Base-by-base conservation (phyloP, 2,113 vertebrate genomes). In the Mandrillus leucophaeus region DNA sequence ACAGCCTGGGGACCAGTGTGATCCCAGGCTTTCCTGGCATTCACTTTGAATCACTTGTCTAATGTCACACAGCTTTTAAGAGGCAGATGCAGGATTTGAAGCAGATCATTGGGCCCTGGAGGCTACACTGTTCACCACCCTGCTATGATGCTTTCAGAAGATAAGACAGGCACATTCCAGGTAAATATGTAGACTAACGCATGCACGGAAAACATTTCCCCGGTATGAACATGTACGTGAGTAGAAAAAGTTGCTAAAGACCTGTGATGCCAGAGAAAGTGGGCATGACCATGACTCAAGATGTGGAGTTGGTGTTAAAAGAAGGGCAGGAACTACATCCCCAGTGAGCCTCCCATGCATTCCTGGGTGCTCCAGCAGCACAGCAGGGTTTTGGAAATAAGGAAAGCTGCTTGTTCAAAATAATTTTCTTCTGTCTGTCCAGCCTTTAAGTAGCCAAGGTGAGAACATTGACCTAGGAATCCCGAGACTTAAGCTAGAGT, bases 271-370 rank as follows among this genome's bases (percentile, higher is more conserved):
- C 38, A 72, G 50, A 45, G 5, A 93, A 93, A 81, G 43, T 40
- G 16, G 72, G 48, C 23, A 23, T 30, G 16, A 52, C n/a, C 30
- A 30, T 43, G 11, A 75, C 52, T 5, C 7, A 35, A 23, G 52
- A 8, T 55, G 27, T 30, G 55, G 52, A 32, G 30, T 1, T 52
- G 91, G 61, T 2, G 0, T 30, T 16, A n/a, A 27, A 43, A 64
- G 22, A 0, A 0, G 11, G 66, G 66, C 18, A 0, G 18, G 8
- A 30, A 30, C 40, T 32, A n/a, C 50, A 10, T 66, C 45, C 18
- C 50, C 45, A 64, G 80, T 10, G 3, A 7, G 1, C 17, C 25
- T 48, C 8, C 91, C 40, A 18, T 27, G n/a, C 35, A 43, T 1
- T 3, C n/a, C 57, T 8, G 17, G 18, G 11, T 27, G 81, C 50